These are phyloP conservation scores for Brachyhypopomus occidentalis DNA, from an alignment of 2,113 vertebrate species.

Conservation along the genomic window DNA sequence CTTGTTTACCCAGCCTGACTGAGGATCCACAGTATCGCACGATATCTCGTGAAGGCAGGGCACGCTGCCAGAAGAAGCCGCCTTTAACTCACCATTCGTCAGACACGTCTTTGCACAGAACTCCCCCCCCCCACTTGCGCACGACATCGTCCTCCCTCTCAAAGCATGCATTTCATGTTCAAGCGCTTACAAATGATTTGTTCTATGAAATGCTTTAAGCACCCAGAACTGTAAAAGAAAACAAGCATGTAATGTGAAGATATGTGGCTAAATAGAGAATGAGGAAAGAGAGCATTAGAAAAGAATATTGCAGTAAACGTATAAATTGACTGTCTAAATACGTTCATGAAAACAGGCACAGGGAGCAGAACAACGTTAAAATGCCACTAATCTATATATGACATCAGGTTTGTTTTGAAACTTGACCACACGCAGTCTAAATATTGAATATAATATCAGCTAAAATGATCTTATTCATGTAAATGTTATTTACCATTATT, in stretches of 20 bases:
- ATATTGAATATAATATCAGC: background rate
- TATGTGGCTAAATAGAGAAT: background rate
- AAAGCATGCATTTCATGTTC: background rate
- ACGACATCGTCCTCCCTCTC: slow-evolving; percentile 7
- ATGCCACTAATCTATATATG: no score
- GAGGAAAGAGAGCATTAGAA: background rate
- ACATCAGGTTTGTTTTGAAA: no score
- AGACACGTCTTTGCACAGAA: slow-evolving; percentile 27
- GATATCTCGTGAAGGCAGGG: slow-evolving; percentile 6
- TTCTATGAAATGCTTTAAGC: background rate
- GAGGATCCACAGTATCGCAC: background rate
- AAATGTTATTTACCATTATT: background rate
- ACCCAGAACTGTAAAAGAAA: background rate
- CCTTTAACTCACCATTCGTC: slow-evolving; percentile 37
- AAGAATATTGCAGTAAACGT: background rate
- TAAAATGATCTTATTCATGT: background rate
- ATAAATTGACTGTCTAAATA: background rate
- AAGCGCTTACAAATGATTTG: background rate
- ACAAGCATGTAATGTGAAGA: background rate
- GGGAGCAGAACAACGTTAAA: background rate
- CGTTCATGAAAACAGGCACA: background rate
- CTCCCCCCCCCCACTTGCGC: background rate
- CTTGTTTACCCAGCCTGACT: background rate
- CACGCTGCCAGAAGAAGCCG: slow-evolving; percentile 12
- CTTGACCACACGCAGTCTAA: background rate